Conservation (phyloP, 2,113 vertebrate genomes). For the Numida meleagris region DNA sequence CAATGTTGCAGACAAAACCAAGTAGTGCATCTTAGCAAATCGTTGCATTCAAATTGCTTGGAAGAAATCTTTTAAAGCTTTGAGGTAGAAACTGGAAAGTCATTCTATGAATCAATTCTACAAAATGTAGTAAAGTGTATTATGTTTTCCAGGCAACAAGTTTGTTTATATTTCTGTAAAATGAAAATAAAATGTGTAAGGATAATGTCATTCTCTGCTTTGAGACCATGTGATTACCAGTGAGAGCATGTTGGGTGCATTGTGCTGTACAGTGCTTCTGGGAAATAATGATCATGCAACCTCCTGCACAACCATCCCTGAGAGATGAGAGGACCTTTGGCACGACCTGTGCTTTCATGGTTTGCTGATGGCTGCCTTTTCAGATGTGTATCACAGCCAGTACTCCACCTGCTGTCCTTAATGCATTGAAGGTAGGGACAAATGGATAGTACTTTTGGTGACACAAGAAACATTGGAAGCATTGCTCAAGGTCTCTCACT, state of each 20-base stretch:
- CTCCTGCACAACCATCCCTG: background rate
- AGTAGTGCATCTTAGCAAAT: background rate
- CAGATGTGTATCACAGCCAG: background rate
- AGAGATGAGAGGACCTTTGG: background rate
- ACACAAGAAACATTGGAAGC: background rate
- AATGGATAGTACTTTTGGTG: background rate
- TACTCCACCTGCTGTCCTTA: background rate
- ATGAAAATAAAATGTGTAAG: background rate
- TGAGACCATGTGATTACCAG: background rate
- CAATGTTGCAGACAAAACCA: background rate
- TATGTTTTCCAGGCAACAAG: background rate
- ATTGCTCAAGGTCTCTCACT: background rate
- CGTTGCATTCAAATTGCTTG: background rate
- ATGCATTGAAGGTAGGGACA: background rate
- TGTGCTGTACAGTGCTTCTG: background rate
- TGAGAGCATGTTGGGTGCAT: background rate
- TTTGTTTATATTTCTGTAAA: background rate
- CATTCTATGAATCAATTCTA: background rate
- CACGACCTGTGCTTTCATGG: background rate
- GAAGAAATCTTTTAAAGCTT: background rate
- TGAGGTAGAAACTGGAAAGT: background rate
- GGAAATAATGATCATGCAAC: background rate
- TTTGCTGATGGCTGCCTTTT: background rate
- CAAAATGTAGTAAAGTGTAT: background rate
- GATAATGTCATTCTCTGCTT: background rate